A percentile compares a stretch with the other conserved stretches of the same genome.
Conservation (phyloP, 2,797 vertebrate genomes). For the Emys orbicularis region DNA sequence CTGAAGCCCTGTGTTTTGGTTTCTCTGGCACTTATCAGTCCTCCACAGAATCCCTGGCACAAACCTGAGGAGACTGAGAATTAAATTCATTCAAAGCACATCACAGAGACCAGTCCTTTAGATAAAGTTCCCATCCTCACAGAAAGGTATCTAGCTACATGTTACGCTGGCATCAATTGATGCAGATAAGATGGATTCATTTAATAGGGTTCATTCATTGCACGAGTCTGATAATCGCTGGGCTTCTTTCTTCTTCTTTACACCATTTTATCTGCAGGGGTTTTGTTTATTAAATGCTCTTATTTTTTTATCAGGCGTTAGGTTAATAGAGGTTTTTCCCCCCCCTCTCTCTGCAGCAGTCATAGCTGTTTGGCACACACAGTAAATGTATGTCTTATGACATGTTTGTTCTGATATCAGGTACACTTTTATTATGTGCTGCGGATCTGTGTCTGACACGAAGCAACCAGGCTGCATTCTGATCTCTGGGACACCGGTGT, state of each 20-base stretch:
- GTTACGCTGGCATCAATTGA: accelerated
- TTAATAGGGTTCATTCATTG: not conserved
- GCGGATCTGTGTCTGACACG: not conserved
- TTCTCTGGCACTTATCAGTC: slow-evolving; percentile 9
- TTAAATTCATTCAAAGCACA: not conserved
- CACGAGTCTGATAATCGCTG: not conserved
- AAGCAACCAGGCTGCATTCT: not conserved
- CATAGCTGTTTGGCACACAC: not conserved
- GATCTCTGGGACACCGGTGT: accelerated
- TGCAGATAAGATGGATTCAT: not conserved
- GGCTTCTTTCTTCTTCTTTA: not conserved
- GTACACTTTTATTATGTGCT: not conserved
- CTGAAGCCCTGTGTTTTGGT: slow-evolving; percentile 4
- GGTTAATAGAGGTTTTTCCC: not conserved
- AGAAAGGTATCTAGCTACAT: accelerated
- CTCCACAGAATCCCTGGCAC: slow-evolving; percentile 12
- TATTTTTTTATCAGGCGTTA: not conserved
- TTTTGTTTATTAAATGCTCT: slow-evolving; percentile 5
- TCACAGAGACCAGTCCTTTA: not conserved
- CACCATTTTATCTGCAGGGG: not conserved
- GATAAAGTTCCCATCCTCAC: not conserved
- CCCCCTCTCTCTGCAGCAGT: not conserved
- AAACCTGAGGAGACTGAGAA: not conserved
- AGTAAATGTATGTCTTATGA: not conserved
- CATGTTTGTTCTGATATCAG: not conserved